These are phyloP conservation scores for Upupa epops DNA, from an alignment of 2,113 vertebrate genomes.

Conservation along the genomic window DNA sequence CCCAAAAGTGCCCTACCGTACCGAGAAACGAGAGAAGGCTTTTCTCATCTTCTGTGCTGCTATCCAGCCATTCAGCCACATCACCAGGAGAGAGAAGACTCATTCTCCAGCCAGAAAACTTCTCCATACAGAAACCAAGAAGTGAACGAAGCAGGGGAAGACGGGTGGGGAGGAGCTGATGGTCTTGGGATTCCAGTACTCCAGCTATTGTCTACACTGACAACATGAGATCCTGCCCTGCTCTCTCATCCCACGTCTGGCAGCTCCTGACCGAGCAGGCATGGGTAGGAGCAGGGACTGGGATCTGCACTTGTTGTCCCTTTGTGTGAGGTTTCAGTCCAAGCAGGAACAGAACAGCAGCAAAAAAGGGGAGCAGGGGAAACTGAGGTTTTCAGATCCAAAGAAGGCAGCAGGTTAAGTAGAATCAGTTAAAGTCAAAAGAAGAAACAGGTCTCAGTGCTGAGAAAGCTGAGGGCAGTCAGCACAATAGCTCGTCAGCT, in stretches of 20 bases:
- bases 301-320: constrained; percentile 47
- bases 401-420: constrained; percentile 34
- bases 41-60: constrained; percentile 85
- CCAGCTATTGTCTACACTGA: constrained; percentile 57
- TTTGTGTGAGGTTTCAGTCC: constrained; percentile 64
- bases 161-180: constrained; percentile 57
- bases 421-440: constrained; percentile 58
- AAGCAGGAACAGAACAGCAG: constrained; percentile 47
- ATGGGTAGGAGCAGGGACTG: constrained; percentile 7
- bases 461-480: constrained; percentile 47
- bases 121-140: constrained; percentile 78
- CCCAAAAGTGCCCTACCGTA: constrained; percentile 76
- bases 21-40: constrained; percentile 85
- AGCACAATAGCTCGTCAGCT: constrained; percentile 68
- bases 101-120: constrained; percentile 84
- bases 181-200: constrained; percentile 66
- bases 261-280: constrained; percentile 53
- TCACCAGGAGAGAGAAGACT: constrained; percentile 82
- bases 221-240: constrained; percentile 54
- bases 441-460: constrained; percentile 38
- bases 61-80: constrained; percentile 82
- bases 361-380: constrained; percentile 19
- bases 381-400: constrained; percentile 31
- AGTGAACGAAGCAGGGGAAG: constrained; percentile 60
- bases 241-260: constrained; percentile 46